Conservation (phyloP, 1,140 invertebrate species). For the Papilio polytes region DNA sequence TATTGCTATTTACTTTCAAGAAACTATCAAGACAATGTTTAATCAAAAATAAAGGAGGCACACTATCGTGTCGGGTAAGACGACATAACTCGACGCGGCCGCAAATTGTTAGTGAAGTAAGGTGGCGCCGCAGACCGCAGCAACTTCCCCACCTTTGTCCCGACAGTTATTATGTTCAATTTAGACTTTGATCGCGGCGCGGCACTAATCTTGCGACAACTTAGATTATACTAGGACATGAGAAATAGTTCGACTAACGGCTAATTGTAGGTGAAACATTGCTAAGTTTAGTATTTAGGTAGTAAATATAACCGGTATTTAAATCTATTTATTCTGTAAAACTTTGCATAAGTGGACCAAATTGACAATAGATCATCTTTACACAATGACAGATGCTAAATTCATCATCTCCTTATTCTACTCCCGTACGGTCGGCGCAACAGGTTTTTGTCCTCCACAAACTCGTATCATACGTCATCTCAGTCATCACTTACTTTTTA, state of each 20-base stretch:
- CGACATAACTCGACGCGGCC: constrained; percentile 62
- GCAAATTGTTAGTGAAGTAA: constrained; percentile 71
- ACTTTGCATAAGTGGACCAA: no score
- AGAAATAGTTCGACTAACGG: constrained; percentile 59
- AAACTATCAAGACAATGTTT: constrained; percentile 23
- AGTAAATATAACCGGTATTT: not conserved
- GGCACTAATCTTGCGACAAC: constrained; percentile 70
- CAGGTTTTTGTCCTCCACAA: no score
- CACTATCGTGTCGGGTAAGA: constrained; percentile 49
- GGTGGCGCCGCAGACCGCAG: constrained; percentile 63
- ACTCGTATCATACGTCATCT: no score
- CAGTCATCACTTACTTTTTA: no score
- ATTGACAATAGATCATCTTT: no score
- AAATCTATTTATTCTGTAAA: no score
- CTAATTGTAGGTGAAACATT: constrained; percentile 51
- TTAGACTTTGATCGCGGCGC: constrained; percentile 68
- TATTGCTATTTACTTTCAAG: not conserved
- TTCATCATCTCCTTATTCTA: no score
- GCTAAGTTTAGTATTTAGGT: not conserved
- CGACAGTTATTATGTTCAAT: constrained; percentile 77
- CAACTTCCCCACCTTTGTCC: constrained; percentile 69
- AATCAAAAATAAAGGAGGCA: constrained; percentile 35
- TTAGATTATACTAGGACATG: constrained; percentile 53
- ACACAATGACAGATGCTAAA: no score
- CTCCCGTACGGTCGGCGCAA: no score